A percentile compares a stretch with the other conserved stretches of the same genome.
These are phyloP conservation scores for Cyanocitta stelleri DNA, from an alignment of 2,113 vertebrate genomes.

Conservation along the genomic window DNA sequence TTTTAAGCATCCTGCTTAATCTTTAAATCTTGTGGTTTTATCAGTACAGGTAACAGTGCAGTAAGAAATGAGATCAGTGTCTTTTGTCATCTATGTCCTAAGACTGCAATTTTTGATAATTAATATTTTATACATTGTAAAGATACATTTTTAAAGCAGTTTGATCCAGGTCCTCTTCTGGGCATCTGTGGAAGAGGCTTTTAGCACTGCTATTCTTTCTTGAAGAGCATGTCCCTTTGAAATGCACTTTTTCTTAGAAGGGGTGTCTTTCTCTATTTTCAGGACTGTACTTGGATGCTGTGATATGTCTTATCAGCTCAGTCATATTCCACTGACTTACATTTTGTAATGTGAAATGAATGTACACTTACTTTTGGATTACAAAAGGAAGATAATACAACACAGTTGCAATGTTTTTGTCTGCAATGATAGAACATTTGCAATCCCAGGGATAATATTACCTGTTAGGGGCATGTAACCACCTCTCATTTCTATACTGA, in stretches of 20 bases:
- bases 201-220: neutral
- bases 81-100: neutral
- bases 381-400: neutral
- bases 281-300: neutral
- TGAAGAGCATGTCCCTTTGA: neutral
- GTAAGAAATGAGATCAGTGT: neutral
- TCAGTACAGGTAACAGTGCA: neutral
- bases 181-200: neutral
- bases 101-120: neutral
- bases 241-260: neutral
- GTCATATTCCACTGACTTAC: neutral
- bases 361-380: neutral
- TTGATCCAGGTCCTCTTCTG: neutral
- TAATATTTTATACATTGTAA: neutral
- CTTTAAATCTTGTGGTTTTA: neutral
- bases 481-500: neutral
- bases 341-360: neutral
- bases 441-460: neutral
- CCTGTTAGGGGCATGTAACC: neutral
- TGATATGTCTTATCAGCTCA: neutral
- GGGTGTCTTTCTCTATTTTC: neutral
- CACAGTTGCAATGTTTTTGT: neutral
- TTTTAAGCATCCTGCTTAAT: neutral
- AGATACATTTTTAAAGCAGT: neutral
- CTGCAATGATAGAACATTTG: neutral